Conservation (phyloP, 2,113 vertebrate species). For the Grantiella picta region DNA sequence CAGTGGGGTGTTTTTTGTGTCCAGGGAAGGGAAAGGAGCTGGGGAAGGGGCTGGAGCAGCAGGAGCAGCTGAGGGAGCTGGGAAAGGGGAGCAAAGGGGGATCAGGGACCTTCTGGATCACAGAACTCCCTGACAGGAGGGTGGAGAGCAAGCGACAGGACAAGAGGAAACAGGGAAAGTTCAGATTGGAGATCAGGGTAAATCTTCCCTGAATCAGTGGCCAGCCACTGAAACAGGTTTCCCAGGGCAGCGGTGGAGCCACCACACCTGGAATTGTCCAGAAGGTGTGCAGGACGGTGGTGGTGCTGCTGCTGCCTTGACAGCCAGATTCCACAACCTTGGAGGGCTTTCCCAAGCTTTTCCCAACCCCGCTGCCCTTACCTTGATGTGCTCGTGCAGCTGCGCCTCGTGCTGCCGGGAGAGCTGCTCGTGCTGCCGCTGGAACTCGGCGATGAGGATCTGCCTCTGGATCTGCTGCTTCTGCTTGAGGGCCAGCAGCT, state of each 20-base stretch:
- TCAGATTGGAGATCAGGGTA: background rate
- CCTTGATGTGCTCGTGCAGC: conserved; percentile 92
- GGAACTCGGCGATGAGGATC: conserved; percentile 95
- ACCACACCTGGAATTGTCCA: background rate
- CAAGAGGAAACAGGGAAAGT: background rate
- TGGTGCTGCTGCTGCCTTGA: too few relatives aligned
- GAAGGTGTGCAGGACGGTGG: accelerated
- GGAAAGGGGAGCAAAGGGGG: background rate
- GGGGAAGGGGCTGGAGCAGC: background rate
- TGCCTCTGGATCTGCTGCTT: conserved; percentile 98
- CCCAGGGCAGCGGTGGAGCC: background rate
- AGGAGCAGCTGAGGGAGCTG: background rate
- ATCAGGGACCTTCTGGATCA: background rate
- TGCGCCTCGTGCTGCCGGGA: conserved; percentile 94
- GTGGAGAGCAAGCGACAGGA: background rate
- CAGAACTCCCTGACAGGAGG: background rate
- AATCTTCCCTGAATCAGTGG: accelerated
- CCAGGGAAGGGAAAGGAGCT: background rate
- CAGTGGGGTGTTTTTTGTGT: background rate
- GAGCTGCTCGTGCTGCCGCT: conserved; percentile 95
- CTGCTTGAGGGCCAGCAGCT: conserved; percentile 93
- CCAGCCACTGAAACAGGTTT: background rate
- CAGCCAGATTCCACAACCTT: accelerated
- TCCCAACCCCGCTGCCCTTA: background rate
- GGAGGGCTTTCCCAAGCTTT: background rate